A percentile compares a stretch with the other conserved stretches of the same genome.
Conservation (phyloP, 2,113 vertebrate species). For the Paratilapia polleni region DNA sequence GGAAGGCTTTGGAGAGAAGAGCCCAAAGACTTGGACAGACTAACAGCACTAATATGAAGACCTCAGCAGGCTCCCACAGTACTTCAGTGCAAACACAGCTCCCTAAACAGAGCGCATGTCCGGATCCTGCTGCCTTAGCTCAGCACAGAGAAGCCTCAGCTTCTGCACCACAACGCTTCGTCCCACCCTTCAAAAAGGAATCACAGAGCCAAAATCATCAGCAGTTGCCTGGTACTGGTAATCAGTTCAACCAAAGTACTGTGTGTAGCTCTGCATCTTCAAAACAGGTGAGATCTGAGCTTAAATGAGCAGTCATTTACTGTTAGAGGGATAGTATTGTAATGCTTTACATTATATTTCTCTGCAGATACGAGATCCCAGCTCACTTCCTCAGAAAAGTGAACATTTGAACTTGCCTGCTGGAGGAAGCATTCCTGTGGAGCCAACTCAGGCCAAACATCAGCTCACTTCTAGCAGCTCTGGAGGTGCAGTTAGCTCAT, state of each 20-base stretch:
- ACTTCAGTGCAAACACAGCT: slow-evolving; percentile 17
- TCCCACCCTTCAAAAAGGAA: slow-evolving; percentile 17
- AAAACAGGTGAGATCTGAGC: slow-evolving; percentile 45
- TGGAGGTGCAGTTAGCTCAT: slow-evolving; percentile 39
- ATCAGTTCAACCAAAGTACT: neutral
- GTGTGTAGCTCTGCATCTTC: neutral
- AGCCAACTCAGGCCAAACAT: slow-evolving; percentile 37
- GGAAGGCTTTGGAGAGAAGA: slow-evolving; percentile 88
- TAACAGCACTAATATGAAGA: neutral
- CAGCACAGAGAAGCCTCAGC: neutral
- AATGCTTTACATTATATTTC: neutral
- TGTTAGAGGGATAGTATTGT: neutral
- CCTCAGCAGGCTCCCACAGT: neutral
- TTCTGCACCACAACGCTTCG: slow-evolving; percentile 14
- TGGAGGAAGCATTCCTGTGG: slow-evolving; percentile 14
- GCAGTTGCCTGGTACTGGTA: neutral
- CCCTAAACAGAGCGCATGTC: neutral
- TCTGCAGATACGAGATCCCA: slow-evolving; percentile 57
- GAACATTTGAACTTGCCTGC: slow-evolving; percentile 16
- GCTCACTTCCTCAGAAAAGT: slow-evolving; percentile 36
- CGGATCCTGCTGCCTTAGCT: neutral
- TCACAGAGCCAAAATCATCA: neutral
- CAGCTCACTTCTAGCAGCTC: slow-evolving; percentile 5
- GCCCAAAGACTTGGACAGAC: slow-evolving; percentile 84
- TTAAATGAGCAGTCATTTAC: neutral